Evolutionary conservation across 1,140 invertebrate species (phyloP).

Genomic region (Arctopsyche grandis): DNA sequence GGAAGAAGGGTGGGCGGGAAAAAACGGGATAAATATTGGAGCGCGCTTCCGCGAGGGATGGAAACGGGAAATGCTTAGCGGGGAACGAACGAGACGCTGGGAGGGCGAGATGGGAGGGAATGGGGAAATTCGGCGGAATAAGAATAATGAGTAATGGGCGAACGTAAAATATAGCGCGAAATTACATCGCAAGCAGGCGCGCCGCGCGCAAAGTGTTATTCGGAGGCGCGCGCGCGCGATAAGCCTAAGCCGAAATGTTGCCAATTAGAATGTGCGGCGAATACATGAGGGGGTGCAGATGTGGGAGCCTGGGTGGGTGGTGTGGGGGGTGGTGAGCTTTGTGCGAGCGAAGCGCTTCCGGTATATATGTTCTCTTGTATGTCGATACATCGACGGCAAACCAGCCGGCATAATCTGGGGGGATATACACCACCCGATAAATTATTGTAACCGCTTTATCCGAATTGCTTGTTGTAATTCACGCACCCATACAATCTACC

Average conservation of each 20-base stretch:
- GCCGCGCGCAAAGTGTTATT: conserved; percentile 45
- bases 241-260: conserved; percentile 45
- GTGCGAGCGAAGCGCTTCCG: background rate
- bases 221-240: conserved; percentile 38
- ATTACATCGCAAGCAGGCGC: conserved; percentile 45
- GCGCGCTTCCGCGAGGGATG: conserved; percentile 24
- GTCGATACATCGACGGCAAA: background rate
- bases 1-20: conserved; percentile 5
- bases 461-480: conserved; percentile 22
- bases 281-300: conserved; percentile 11
- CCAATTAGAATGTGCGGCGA: conserved; percentile 49
- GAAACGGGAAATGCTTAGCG: conserved; percentile 1
- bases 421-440: conserved; percentile 18
- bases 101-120: background rate
- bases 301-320: background rate
- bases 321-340: background rate
- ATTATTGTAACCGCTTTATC: conserved; percentile 27
- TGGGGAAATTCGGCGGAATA: conserved; percentile 51
- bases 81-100: background rate
- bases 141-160: conserved; percentile 55
- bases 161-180: conserved; percentile 52
- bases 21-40: conserved; percentile 45
- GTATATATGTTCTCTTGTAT: background rate
- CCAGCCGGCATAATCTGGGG: background rate
- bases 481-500: background rate